phyloP scores from a whole-genome alignment of 2,888 invertebrate genomes.

The Andrena camellia region DNA sequence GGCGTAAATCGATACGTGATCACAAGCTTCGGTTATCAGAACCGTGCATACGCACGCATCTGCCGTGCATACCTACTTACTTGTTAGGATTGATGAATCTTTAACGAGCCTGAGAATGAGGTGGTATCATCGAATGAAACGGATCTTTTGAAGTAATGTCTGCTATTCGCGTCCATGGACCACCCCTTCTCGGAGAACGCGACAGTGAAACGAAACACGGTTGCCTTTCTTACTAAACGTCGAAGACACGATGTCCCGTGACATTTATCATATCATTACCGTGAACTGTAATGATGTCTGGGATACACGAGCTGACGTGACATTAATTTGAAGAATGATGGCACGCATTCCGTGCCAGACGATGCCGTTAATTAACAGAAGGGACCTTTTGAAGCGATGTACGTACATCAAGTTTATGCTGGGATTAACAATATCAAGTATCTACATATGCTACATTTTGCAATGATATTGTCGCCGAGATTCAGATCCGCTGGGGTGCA shows the following conservation, averaged over 20 bases:
- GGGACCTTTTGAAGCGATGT: background rate
- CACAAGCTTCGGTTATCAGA: constrained; percentile 60
- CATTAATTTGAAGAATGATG: constrained; percentile 36
- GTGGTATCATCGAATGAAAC: constrained; percentile 27
- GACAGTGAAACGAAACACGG: constrained; percentile 51
- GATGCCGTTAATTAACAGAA: constrained; percentile 33
- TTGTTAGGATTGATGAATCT: constrained; percentile 48
- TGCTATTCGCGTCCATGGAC: constrained; percentile 54
- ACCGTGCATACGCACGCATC: constrained; percentile 21
- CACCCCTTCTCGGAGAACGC: constrained; percentile 49
- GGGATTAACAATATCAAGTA: background rate
- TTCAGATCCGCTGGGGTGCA: background rate
- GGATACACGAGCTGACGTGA: constrained; percentile 26
- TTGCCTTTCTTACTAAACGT: constrained; percentile 59
- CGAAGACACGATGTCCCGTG: constrained; percentile 11
- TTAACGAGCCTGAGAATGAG: constrained; percentile 37
- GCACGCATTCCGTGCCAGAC: constrained; percentile 18
- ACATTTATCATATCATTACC: constrained; percentile 46
- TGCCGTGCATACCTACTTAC: constrained; percentile 23
- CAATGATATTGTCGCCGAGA: constrained; percentile 2
- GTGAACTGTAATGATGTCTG: constrained; percentile 37
- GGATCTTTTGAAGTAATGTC: constrained; percentile 51
- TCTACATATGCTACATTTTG: background rate
- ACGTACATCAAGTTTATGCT: background rate
- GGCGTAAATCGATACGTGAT: constrained; percentile 68